Evolutionary conservation across 2,888 invertebrate genomes (phyloP).

Genomic region (Gisinianus flammeolus): DNA sequence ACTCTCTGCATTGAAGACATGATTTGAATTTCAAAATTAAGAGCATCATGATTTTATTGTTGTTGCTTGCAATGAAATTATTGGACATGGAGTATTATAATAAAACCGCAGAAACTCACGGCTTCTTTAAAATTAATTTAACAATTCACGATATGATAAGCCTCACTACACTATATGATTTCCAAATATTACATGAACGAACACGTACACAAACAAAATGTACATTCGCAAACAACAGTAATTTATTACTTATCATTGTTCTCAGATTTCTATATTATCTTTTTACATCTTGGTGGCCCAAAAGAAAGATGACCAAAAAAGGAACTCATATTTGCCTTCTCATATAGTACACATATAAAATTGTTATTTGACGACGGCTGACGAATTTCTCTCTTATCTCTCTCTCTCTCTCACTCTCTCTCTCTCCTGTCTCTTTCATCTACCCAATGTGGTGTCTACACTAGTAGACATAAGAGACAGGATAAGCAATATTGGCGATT

Average conservation of each 20-base stretch:
- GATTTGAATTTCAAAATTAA: too few species aligned
- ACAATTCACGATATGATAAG: too few species aligned
- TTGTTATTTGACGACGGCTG: neutral
- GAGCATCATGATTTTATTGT: too few species aligned
- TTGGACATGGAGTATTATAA: too few species aligned
- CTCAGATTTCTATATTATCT: slow-evolving; percentile 18
- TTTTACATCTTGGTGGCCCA: slow-evolving; percentile 22
- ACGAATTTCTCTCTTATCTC: slow-evolving; percentile 1
- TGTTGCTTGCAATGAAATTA: too few species aligned
- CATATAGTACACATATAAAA: neutral
- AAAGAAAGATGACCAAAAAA: slow-evolving; percentile 32
- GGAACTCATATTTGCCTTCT: slow-evolving; percentile 1
- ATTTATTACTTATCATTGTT: slow-evolving; percentile 15
- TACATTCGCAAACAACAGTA: neutral
- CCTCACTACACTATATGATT: too few species aligned
- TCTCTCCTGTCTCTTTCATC: neutral
- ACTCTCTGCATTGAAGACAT: too few species aligned
- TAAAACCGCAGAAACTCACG: too few species aligned
- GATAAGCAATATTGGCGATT: neutral
- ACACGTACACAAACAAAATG: neutral
- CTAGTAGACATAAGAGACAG: neutral
- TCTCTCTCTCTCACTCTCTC: too few species aligned
- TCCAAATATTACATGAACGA: neutral
- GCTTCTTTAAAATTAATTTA: too few species aligned
- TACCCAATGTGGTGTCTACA: neutral